Evolutionary conservation across 1,140 invertebrate genomes (phyloP).

Genomic region (Tribolium madens): DNA sequence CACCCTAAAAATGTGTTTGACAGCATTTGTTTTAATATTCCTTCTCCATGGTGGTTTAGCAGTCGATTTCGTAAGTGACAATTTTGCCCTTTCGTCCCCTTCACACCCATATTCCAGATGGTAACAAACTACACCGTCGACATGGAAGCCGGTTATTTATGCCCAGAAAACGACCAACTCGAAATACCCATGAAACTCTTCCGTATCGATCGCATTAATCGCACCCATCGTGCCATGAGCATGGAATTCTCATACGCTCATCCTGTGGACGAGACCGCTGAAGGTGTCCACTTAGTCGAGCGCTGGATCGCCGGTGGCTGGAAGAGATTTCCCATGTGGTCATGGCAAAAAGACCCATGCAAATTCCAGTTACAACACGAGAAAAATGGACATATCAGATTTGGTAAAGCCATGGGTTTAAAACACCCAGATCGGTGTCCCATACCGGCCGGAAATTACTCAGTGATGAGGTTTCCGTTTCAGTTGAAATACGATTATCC

Average conservation of each 20-base stretch:
- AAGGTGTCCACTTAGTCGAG: background rate
- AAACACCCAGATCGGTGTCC: background rate
- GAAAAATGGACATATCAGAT: background rate
- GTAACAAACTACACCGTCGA: background rate
- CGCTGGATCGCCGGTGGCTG: background rate
- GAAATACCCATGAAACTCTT: background rate
- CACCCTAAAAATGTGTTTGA: no score
- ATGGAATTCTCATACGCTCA: background rate
- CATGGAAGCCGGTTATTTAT: background rate
- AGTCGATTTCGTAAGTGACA: background rate
- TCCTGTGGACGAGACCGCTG: background rate
- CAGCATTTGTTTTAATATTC: background rate
- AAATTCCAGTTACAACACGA: background rate
- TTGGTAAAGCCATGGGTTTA: background rate
- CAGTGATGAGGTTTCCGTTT: background rate
- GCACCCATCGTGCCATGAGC: background rate
- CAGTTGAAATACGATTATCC: background rate
- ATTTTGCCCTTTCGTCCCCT: background rate
- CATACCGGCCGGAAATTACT: background rate
- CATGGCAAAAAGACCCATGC: background rate
- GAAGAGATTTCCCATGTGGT: background rate
- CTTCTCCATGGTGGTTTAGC: background rate
- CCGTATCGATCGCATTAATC: background rate
- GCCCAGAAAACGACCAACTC: conserved; percentile 6
- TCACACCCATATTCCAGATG: background rate